phyloP scores from a whole-genome alignment of 2,888 invertebrate species.

The Cerceris rybyensis region DNA sequence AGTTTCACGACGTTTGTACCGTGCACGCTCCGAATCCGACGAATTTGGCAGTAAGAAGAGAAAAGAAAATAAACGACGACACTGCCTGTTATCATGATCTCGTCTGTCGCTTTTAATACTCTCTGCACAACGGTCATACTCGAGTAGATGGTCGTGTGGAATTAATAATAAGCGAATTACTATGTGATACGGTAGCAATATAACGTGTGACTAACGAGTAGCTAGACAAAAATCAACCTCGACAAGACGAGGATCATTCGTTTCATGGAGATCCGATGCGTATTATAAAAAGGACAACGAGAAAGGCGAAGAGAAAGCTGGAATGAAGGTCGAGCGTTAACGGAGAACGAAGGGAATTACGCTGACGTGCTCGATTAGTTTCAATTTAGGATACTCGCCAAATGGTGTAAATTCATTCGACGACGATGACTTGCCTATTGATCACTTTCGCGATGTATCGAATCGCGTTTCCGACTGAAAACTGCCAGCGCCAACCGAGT shows the following conservation, averaged over 20 bases:
- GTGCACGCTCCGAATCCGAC: slow-evolving; percentile 17
- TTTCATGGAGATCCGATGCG: slow-evolving; percentile 31
- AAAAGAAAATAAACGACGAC: slow-evolving; percentile 9
- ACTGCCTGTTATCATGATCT: slow-evolving; percentile 51
- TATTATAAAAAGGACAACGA: slow-evolving; percentile 38
- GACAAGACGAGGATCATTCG: slow-evolving; percentile 11
- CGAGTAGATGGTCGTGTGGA: slow-evolving; percentile 24
- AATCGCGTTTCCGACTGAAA: slow-evolving; percentile 28
- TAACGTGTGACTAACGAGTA: slow-evolving; percentile 57
- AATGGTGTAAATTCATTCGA: slow-evolving; percentile 15
- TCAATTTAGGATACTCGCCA: slow-evolving; percentile 28
- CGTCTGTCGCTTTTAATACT: slow-evolving; percentile 36
- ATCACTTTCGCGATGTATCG: slow-evolving; percentile 19
- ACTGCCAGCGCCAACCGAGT: slow-evolving; percentile 47
- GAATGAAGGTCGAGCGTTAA: neutral
- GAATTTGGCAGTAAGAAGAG: slow-evolving; percentile 19
- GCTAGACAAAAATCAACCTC: slow-evolving; percentile 31
- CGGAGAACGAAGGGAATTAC: neutral
- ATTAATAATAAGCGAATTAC: slow-evolving; percentile 57
- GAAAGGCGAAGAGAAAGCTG: neutral
- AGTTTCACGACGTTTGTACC: slow-evolving; percentile 41
- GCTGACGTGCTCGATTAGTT: slow-evolving; percentile 30
- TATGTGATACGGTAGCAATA: slow-evolving; percentile 73
- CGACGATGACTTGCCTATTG: slow-evolving; percentile 30
- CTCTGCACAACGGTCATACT: neutral